Evolutionary conservation across 2,888 invertebrate species (phyloP).

Genomic region (Carterocephalus palaemon): DNA sequence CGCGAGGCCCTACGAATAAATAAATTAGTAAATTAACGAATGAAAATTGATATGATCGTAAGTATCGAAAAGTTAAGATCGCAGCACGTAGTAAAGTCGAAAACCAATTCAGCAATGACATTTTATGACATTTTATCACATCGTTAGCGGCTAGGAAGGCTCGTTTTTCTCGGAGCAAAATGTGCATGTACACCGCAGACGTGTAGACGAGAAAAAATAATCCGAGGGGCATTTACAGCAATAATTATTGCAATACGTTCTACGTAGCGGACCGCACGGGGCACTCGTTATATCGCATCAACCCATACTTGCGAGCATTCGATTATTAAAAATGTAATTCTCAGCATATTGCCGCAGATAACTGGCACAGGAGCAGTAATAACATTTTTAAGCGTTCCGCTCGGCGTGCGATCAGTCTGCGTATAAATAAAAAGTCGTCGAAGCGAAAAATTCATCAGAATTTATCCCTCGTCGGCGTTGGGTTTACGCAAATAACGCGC

Average conservation of each 20-base stretch:
- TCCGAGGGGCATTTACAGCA: constrained; percentile 41
- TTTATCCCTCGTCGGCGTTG: constrained; percentile 53
- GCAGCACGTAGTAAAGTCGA: too few relatives aligned
- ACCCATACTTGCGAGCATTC: constrained; percentile 58
- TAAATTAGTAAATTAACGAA: too few relatives aligned
- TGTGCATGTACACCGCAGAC: constrained; percentile 13
- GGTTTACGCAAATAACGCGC: constrained; percentile 40
- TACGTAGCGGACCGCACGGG: constrained; percentile 42
- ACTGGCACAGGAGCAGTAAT: constrained; percentile 52
- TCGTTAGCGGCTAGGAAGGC: constrained; percentile 8
- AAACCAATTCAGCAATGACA: constrained; percentile 13
- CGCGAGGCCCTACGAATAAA: too few relatives aligned
- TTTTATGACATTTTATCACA: constrained; percentile 7
- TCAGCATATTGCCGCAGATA: constrained; percentile 45
- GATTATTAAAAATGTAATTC: constrained; percentile 62
- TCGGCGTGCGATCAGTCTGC: constrained; percentile 52
- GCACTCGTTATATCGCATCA: constrained; percentile 64
- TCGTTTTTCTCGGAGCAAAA: constrained; percentile 13
- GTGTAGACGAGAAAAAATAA: constrained; percentile 37
- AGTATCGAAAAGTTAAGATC: too few relatives aligned
- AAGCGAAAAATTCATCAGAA: constrained; percentile 64
- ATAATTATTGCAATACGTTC: constrained; percentile 58
- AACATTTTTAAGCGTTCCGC: constrained; percentile 60
- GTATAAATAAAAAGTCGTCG: constrained; percentile 69
- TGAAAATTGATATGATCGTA: constrained; percentile 1